Conservation (phyloP, 2,797 vertebrate species). For the Lerista edwardsae region DNA sequence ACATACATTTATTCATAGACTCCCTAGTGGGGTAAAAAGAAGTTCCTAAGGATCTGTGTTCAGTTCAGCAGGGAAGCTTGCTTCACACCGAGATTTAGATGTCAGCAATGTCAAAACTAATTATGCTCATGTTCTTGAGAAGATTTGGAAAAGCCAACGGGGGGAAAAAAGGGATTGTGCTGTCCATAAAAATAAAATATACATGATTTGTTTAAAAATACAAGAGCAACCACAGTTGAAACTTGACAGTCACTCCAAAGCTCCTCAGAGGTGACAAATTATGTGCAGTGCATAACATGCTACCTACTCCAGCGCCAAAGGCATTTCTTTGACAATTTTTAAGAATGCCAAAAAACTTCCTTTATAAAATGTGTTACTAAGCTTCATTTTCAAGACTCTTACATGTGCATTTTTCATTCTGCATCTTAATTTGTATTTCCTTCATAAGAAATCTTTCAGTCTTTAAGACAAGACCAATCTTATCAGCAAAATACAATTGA, state of each 20-base stretch:
- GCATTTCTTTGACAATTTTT: background rate
- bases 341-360: conserved; percentile 10
- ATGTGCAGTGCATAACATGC: background rate
- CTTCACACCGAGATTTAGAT: conserved; percentile 51
- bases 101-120: conserved; percentile 59
- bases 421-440: too few species aligned
- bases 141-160: conserved; percentile 23
- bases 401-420: background rate
- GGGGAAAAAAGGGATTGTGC: background rate
- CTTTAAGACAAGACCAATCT: background rate
- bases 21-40: conserved; percentile 59
- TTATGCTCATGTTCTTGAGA: conserved; percentile 51
- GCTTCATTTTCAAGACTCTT: background rate
- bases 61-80: conserved; percentile 62
- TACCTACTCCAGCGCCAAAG: background rate
- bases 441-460: background rate
- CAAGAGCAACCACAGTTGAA: background rate
- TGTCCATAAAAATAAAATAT: conserved; percentile 29
- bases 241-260: background rate
- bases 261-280: background rate
- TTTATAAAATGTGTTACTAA: background rate
- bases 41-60: conserved; percentile 56
- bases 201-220: background rate
- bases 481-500: background rate
- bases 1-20: conserved; percentile 66